Evolutionary conservation across 2,113 vertebrate genomes (phyloP).

Genomic region (Eurystomus gularis): DNA sequence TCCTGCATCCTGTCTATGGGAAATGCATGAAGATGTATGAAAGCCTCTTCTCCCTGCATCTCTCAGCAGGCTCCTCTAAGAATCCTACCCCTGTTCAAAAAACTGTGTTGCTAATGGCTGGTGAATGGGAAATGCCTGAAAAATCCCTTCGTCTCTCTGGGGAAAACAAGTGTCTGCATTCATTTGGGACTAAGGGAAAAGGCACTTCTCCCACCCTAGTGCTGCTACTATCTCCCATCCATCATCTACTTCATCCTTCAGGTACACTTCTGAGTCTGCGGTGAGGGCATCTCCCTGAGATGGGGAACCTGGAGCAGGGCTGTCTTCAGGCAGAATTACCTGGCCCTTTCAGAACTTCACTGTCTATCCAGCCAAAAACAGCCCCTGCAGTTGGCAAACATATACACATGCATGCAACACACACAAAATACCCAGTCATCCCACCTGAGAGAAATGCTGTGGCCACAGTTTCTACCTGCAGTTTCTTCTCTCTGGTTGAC

Average conservation of each 20-base stretch:
- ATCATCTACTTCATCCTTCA: background rate
- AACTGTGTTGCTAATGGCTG: background rate
- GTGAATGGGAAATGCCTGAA: background rate
- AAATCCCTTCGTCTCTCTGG: background rate
- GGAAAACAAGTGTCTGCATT: background rate
- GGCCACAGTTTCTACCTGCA: background rate
- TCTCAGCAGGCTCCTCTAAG: background rate
- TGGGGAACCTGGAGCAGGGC: accelerated
- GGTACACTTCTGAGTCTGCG: accelerated
- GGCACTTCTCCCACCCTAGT: background rate
- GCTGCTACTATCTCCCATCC: background rate
- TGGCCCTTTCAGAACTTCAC: background rate
- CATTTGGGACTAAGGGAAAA: background rate
- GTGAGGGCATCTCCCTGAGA: background rate
- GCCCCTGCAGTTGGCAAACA: background rate
- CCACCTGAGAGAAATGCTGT: background rate
- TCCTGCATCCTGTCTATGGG: background rate
- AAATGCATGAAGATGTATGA: background rate
- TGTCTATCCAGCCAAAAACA: background rate
- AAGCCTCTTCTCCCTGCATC: background rate
- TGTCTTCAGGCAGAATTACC: background rate
- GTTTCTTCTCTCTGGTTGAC: background rate
- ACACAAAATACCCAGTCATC: background rate
- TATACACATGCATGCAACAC: accelerated
- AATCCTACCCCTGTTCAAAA: background rate